Evolutionary conservation across 1,140 invertebrate species (phyloP).

Genomic region (Apis mellifera): DNA sequence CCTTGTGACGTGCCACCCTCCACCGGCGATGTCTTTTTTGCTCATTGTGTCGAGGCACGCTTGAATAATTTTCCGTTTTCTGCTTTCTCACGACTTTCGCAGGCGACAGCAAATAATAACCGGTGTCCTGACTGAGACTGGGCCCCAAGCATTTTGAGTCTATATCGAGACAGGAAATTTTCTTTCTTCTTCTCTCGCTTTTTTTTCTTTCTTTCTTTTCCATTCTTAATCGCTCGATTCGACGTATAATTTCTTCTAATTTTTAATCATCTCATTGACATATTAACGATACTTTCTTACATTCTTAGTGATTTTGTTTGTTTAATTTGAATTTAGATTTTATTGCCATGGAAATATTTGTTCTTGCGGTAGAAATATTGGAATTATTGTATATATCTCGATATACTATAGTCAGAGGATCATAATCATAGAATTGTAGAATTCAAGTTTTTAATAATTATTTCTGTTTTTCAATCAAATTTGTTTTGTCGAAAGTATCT

Average conservation of each 20-base stretch:
- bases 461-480: too few relatives aligned
- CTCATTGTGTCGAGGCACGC: constrained; percentile 37
- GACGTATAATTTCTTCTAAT: not conserved
- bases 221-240: not conserved
- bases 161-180: constrained; percentile 28
- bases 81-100: constrained; percentile 44
- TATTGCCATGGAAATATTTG: too few relatives aligned
- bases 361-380: too few relatives aligned
- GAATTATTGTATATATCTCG: too few relatives aligned
- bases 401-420: too few relatives aligned
- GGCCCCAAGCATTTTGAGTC: constrained; percentile 20
- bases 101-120: constrained; percentile 49
- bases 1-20: not conserved
- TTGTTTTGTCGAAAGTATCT: too few relatives aligned
- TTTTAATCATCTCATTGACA: too few relatives aligned
- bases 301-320: not conserved
- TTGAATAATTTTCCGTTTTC: constrained; percentile 54
- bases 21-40: constrained; percentile 23
- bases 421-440: too few relatives aligned
- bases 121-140: constrained; percentile 39
- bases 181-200: constrained; percentile 12
- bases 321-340: not conserved
- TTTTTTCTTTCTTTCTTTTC: not conserved
- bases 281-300: too few relatives aligned
- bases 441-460: too few relatives aligned